Conservation (phyloP, 2,797 vertebrate species). For the Linurgus olivaceus region DNA sequence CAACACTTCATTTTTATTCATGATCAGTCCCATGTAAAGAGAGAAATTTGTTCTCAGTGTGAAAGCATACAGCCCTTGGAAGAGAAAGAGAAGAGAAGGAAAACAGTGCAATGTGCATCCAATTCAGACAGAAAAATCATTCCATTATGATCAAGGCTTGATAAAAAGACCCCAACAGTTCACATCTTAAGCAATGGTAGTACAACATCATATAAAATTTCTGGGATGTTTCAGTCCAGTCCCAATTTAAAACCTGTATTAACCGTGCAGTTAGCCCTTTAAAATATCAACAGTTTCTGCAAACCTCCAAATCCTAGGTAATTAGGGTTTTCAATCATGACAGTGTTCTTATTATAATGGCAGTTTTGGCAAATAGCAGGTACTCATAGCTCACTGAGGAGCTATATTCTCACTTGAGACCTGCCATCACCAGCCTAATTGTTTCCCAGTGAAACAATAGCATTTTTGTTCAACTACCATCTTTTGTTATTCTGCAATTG, state of each 20-base stretch:
- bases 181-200: background rate
- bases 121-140: slow-evolving; percentile 21
- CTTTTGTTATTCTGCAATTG: slow-evolving; percentile 35
- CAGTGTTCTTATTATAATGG: slow-evolving; percentile 55
- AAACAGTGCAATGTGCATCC: slow-evolving; percentile 17
- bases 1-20: slow-evolving; percentile 55
- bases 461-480: slow-evolving; percentile 44
- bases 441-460: slow-evolving; percentile 50
- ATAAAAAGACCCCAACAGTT: background rate
- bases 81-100: slow-evolving; percentile 32
- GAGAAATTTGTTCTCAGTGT: slow-evolving; percentile 26
- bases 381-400: slow-evolving; percentile 39
- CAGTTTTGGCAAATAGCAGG: slow-evolving; percentile 59
- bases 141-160: background rate
- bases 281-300: slow-evolving; percentile 23
- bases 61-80: slow-evolving; percentile 32
- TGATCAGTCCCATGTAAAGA: background rate
- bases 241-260: slow-evolving; percentile 20
- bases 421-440: slow-evolving; percentile 52
- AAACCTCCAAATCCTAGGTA: slow-evolving; percentile 44
- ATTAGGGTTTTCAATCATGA: slow-evolving; percentile 67
- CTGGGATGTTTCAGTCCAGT: background rate
- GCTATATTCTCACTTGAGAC: slow-evolving; percentile 25
- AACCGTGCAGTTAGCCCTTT: background rate
- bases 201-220: background rate